Conservation (phyloP, 2,113 vertebrate species). For the Rousettus leschenaultii region DNA sequence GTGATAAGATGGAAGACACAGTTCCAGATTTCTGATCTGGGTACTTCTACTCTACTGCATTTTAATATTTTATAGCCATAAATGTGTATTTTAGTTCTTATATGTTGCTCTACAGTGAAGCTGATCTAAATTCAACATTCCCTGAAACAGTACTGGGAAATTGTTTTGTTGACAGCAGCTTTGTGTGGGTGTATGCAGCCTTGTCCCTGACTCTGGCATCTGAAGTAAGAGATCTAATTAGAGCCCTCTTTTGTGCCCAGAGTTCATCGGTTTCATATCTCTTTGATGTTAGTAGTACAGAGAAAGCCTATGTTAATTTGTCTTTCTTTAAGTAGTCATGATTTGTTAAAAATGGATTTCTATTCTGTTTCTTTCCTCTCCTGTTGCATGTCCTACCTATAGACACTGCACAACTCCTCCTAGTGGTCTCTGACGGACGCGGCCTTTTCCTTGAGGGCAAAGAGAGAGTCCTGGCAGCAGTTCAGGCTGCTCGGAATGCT, state of each 20-base stretch:
- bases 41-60: background rate
- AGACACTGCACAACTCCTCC: constrained; percentile 94
- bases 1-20: background rate
- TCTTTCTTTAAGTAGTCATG: background rate
- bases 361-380: background rate
- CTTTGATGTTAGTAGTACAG: background rate
- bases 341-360: background rate
- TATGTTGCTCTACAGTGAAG: background rate
- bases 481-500: constrained; percentile 87
- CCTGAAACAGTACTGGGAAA: background rate
- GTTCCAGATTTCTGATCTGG: background rate
- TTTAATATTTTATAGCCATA: background rate
- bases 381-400: background rate
- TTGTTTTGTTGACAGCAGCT: background rate
- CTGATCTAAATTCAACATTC: background rate
- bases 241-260: background rate
- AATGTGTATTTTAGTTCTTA: background rate
- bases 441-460: constrained; percentile 98
- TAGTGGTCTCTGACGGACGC: constrained; percentile 96
- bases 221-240: background rate
- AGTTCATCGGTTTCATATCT: background rate
- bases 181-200: background rate
- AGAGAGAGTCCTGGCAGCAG: constrained; percentile 91
- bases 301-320: background rate
- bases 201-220: background rate